These are phyloP conservation scores for Camarhynchus parvulus DNA, from an alignment of 2,113 vertebrate species.

Conservation along the genomic window DNA sequence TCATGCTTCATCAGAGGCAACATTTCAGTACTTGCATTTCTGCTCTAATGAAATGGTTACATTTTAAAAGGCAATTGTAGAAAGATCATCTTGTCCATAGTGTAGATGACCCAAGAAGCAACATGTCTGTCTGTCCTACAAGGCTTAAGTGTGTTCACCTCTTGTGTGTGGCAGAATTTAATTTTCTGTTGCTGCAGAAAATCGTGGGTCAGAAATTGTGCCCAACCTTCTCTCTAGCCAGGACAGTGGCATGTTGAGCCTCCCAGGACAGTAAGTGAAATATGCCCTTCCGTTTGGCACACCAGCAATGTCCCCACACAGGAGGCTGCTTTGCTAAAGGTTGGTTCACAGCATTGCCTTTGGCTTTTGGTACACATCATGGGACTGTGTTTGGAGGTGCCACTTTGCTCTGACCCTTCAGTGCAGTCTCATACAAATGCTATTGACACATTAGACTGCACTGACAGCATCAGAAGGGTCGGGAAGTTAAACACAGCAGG, in stretches of 20 bases:
- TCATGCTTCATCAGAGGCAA: neutral
- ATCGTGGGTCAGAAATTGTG: neutral
- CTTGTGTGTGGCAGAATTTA: neutral
- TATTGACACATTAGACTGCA: neutral
- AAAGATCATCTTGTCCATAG: conserved; percentile 28
- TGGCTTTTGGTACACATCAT: neutral
- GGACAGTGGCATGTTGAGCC: neutral
- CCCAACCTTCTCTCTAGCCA: neutral
- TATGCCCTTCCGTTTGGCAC: neutral
- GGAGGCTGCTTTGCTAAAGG: neutral
- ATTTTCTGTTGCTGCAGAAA: neutral
- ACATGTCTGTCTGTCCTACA: neutral
- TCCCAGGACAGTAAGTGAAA: neutral
- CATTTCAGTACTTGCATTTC: neutral
- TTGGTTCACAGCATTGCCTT: neutral
- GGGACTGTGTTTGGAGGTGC: neutral
- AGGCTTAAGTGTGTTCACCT: neutral
- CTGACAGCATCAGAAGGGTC: neutral
- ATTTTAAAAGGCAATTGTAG: conserved; percentile 41
- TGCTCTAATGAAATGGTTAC: neutral
- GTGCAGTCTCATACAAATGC: neutral
- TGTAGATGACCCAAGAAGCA: conserved; percentile 14
- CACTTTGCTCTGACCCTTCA: neutral
- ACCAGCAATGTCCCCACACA: neutral
- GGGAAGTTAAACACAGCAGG: neutral